These are phyloP conservation scores for Indri indri DNA, from an alignment of 2,113 vertebrate genomes.

Conservation along the genomic window DNA sequence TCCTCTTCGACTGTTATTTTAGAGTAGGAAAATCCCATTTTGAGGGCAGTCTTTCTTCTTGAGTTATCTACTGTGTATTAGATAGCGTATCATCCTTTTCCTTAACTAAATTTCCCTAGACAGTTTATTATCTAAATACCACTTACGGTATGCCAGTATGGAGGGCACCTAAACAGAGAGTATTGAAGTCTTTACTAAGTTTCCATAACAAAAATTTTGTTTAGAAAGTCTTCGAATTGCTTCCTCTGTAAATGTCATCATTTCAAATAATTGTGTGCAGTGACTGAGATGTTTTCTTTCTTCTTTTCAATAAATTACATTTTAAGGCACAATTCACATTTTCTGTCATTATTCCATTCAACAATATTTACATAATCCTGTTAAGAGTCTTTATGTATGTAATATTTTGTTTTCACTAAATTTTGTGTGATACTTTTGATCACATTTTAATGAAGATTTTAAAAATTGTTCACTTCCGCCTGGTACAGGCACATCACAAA, in stretches of 20 bases:
- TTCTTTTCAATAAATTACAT: slow-evolving; percentile 69
- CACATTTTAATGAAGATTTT: not conserved
- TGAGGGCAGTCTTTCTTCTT: not conserved
- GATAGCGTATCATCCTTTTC: not conserved
- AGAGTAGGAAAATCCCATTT: not conserved
- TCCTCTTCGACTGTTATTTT: not conserved
- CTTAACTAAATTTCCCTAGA: not conserved
- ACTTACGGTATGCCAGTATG: not conserved
- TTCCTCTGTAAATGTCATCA: slow-evolving; percentile 8
- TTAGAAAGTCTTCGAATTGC: slow-evolving; percentile 5
- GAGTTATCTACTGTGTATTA: not conserved
- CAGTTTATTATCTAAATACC: not conserved
- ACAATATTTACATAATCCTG: not conserved
- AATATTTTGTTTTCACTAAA: not conserved
- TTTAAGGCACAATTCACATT: slow-evolving; percentile 36
- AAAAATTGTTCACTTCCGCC: not conserved
- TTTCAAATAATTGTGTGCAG: slow-evolving; percentile 42
- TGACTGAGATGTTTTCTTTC: slow-evolving; percentile 4
- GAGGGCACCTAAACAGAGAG: not conserved
- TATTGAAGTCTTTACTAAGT: not conserved
- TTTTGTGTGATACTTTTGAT: not conserved
- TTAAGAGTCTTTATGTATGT: not conserved
- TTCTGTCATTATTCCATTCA: slow-evolving; percentile 29
- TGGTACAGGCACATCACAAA: not conserved
- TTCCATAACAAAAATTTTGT: slow-evolving; percentile 16